Base-by-base conservation (phyloP, 2,113 vertebrate genomes). In the Ornithorhynchus anatinus region DNA sequence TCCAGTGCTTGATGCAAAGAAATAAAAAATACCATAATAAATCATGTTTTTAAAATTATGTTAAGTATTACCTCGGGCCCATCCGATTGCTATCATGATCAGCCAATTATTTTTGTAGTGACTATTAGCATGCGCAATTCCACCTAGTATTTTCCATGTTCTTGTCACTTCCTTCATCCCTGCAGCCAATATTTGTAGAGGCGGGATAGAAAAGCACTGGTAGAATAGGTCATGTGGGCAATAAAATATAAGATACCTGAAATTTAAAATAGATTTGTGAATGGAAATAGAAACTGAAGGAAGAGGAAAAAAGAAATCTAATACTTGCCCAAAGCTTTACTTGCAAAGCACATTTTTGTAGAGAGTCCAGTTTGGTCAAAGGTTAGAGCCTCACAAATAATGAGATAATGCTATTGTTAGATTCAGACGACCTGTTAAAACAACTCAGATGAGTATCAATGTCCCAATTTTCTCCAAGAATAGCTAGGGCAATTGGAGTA, bases 81-180 rank as follows among this genome's bases (percentile, higher is more conserved):
- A 99, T 33, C 97, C 98, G 42, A 96, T 90, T 65, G 93, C 94
- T 42, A 99, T 92, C 96, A 99, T 96, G 54, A 98, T 91, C 76
- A 99, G 76, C 91, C 96, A 95, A 50, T 94, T 93, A 74, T 97
- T 94, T 78, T 93, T 92, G 90, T 96, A 99, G 84, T 94, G 95
- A 67, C 42, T 77, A 57, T 93, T 87, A 7, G 97, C 97, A 83
- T 95, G 93, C 3, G 86, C 88, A 82, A 99, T 50, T 11, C 98
- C 98, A 40, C 89, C 91, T 7, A 95, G 85, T 82, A 99, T 95
- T 92, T 99, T 99, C 96, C 96, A 97, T 1, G 97, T 97, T 74
- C 97, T 93, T 38, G 97, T 97, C 78, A 98, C 94, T 82, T 99
- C 98, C 81, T 98, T 99, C 97, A 99, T 98, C 43, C 89, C 95